Evolutionary conservation across 2,113 vertebrate genomes (phyloP).

Genomic region (Poecilia latipinna): DNA sequence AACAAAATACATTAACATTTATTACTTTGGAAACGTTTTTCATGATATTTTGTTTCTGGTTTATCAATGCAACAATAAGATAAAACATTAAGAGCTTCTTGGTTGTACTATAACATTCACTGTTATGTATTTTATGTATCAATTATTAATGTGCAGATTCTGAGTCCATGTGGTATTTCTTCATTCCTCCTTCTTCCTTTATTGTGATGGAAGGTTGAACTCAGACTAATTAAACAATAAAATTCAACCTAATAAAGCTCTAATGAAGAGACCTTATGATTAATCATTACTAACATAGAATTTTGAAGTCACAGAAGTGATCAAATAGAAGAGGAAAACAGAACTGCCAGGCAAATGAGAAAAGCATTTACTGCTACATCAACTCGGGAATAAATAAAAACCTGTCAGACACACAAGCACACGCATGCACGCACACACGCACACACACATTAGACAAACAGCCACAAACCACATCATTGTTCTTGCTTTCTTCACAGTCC

Average conservation of each 20-base stretch:
- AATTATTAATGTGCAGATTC: too few species aligned
- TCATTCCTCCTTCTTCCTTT: too few species aligned
- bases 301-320: neutral
- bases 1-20: too few species aligned
- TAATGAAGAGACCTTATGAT: neutral
- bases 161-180: too few species aligned
- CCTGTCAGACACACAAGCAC: neutral
- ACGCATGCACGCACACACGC: neutral
- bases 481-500: constrained; percentile 44
- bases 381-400: constrained; percentile 26
- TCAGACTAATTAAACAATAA: constrained; percentile 2
- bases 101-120: too few species aligned
- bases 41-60: too few species aligned
- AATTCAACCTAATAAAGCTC: neutral
- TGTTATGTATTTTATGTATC: too few species aligned
- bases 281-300: neutral
- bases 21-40: too few species aligned
- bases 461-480: constrained; percentile 45
- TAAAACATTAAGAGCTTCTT: too few species aligned
- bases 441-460: constrained; percentile 40
- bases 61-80: too few species aligned
- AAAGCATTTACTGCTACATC: constrained; percentile 26
- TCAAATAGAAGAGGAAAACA: constrained; percentile 1
- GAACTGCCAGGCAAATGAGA: constrained; percentile 22
- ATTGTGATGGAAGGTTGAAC: neutral